Base-by-base conservation (phyloP, 2,888 invertebrate genomes). In the Leptothorax acervorum region DNA sequence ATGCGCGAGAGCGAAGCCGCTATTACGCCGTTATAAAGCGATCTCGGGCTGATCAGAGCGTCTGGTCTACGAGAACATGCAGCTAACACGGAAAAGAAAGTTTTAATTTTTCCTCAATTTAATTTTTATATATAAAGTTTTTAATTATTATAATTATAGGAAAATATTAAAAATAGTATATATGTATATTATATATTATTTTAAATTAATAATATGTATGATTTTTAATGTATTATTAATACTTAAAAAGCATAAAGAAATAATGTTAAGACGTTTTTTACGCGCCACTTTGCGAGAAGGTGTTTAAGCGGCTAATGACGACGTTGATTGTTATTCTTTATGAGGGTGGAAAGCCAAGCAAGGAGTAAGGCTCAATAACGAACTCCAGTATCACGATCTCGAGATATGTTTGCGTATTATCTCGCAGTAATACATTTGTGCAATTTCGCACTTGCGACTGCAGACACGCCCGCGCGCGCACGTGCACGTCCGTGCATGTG, bases 361-460 rank as follows among this genome's bases (percentile, higher is more conserved):
- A 28, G 8, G 6, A 57, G 42, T 23, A 23, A 23, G 23, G 23
- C 23, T 28, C 42, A 31, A 42, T 31, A 57, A 42, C 42, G 42
- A 45, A 15, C 11, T 75, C 48, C 11, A 68, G 42, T 39, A 70
- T 70, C 28, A 57, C 48, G 45, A 86, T 53, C 79, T 45, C 60
- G 23, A 48, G 57, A 79, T 75, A 68, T 18, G 42, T 35, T 35
- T 45, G 62, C 55, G 51, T 63, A 85, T 75, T 68, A 66, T 48
- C 48, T 76, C 74, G 31, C 48, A 15, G 28, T 12, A 18, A 60
- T 70, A 75, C 28, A 55, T 65, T 81, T 55, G 48, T 51, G 31
- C 63, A 83, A 87, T 78, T 79, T 66, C 53, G 57, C 68, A 45
- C 66, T 87, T 82, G 53, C 31, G 23, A 31, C 15, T 18, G 4